Evolutionary conservation across 2,113 vertebrate genomes (phyloP).

Genomic region (Girardinichthys multiradiatus): DNA sequence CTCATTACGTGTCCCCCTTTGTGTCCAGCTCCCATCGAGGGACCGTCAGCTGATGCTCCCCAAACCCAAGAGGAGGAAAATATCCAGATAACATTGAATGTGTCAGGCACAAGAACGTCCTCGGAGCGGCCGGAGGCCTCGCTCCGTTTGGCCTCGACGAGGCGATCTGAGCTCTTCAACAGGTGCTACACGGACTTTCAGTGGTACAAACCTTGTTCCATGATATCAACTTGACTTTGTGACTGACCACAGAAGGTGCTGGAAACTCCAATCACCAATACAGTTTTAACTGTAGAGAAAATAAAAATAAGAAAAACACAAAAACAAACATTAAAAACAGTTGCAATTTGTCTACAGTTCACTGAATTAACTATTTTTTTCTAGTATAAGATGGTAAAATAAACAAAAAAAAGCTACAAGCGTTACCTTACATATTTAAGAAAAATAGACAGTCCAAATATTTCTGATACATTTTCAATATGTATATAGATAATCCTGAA

Average conservation of each 20-base stretch:
- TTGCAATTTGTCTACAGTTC: constrained; percentile 89
- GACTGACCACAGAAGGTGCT: constrained; percentile 80
- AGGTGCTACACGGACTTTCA: constrained; percentile 76
- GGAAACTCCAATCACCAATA: constrained; percentile 84
- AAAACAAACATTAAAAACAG: constrained; percentile 64
- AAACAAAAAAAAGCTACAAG: constrained; percentile 85
- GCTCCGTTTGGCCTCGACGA: too few relatives aligned
- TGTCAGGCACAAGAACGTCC: constrained; percentile 76
- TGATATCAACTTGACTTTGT: constrained; percentile 55
- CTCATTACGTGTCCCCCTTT: background rate
- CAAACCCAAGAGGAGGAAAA: constrained; percentile 99
- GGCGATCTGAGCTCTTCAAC: constrained; percentile 69
- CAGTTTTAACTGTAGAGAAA: constrained; percentile 75
- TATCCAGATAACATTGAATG: constrained; percentile 99
- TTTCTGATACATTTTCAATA: constrained; percentile 99
- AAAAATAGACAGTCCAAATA: constrained; percentile 97
- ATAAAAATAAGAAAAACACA: constrained; percentile 6
- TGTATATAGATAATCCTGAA: constrained; percentile 98
- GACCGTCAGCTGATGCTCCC: constrained; percentile 96
- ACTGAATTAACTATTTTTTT: constrained; percentile 91
- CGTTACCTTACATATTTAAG: constrained; percentile 86
- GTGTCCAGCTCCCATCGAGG: constrained; percentile 90
- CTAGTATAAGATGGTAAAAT: constrained; percentile 87
- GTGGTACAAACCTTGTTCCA: constrained; percentile 77
- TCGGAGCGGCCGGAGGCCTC: constrained; percentile 70